These are phyloP conservation scores for Anguilla obscura DNA, from an alignment of 2,797 vertebrate genomes.

Conservation along the genomic window DNA sequence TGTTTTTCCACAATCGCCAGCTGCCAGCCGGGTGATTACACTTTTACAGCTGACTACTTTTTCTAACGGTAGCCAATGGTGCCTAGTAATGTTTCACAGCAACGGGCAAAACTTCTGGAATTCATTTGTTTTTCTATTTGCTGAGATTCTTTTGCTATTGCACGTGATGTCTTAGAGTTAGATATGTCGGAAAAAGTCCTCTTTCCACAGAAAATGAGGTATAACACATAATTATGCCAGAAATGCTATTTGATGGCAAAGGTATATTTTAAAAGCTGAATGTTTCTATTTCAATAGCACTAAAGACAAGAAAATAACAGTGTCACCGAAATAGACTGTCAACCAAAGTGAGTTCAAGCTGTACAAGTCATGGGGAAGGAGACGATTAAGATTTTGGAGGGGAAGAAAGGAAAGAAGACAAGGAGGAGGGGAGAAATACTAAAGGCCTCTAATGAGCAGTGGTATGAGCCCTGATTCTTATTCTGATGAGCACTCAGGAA, in stretches of 20 bases:
- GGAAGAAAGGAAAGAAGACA: not conserved
- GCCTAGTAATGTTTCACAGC: not conserved
- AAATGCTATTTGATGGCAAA: too few relatives aligned
- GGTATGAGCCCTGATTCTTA: not conserved
- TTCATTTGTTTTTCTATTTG: not conserved
- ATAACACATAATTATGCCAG: too few relatives aligned
- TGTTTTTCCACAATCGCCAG: not conserved
- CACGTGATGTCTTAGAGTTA: not conserved
- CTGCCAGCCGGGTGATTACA: not conserved
- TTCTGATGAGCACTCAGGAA: not conserved
- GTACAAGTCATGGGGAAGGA: not conserved
- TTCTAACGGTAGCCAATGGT: not conserved
- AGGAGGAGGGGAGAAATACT: not conserved
- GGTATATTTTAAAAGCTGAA: not conserved
- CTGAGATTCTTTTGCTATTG: not conserved
- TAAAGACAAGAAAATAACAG: not conserved
- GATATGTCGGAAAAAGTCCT: not conserved
- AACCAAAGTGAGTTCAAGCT: not conserved
- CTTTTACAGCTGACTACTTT: not conserved
- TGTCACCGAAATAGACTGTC: not conserved
- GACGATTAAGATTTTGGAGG: not conserved
- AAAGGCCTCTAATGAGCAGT: not conserved
- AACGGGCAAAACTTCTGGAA: not conserved
- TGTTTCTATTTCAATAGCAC: not conserved
- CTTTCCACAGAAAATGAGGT: too few relatives aligned